These are phyloP conservation scores for Ptychochromis oligacanthus DNA, from an alignment of 2,113 vertebrate species.

Conservation along the genomic window DNA sequence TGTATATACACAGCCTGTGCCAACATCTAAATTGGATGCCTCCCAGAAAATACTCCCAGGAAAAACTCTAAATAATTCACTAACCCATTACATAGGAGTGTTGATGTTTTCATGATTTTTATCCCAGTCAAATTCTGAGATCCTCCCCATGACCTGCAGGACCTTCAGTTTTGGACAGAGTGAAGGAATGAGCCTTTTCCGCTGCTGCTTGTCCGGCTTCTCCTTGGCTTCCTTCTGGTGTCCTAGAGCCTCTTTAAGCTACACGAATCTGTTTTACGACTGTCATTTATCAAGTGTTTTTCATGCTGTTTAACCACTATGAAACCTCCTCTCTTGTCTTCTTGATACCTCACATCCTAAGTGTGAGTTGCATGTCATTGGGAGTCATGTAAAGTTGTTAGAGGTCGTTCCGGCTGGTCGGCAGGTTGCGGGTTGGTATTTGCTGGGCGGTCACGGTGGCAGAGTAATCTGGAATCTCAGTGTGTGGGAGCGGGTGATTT, in stretches of 20 bases:
- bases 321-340: not conserved
- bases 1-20: not conserved
- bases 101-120: not conserved
- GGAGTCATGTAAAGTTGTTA: constrained; percentile 49
- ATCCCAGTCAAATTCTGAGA: not conserved
- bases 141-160: not conserved
- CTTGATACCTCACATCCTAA: not conserved
- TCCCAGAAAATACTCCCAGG: not conserved
- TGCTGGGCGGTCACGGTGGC: constrained; percentile 44
- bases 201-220: accelerated
- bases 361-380: constrained; percentile 42
- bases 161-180: not conserved
- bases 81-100: not conserved
- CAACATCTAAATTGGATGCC: not conserved
- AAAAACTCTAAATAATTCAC: not conserved
- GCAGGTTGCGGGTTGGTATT: constrained; percentile 41
- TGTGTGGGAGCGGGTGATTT: constrained; percentile 62
- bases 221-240: not conserved
- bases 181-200: not conserved
- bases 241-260: not conserved
- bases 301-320: not conserved
- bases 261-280: not conserved
- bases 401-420: constrained; percentile 44
- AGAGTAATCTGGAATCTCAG: constrained; percentile 60
- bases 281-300: not conserved